These are phyloP conservation scores for Acrocephalus kingi DNA, from an alignment of 2,113 vertebrate species.

Conservation along the genomic window DNA sequence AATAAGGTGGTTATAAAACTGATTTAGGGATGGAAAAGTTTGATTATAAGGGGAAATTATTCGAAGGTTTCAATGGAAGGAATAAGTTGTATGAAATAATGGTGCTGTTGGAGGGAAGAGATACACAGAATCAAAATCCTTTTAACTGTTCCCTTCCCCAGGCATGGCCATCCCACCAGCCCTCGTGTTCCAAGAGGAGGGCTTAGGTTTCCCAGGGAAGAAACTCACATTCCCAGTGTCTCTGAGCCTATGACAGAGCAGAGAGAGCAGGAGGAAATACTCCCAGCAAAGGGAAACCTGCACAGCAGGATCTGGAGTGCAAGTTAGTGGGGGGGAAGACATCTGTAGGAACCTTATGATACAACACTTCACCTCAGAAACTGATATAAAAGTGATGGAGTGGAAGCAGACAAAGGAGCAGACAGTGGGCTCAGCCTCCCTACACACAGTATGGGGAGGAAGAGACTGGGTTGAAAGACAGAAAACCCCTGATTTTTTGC, in stretches of 20 bases:
- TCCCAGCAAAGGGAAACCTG: neutral
- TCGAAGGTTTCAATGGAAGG: neutral
- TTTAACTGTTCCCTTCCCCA: neutral
- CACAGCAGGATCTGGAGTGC: accelerated
- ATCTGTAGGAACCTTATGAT: neutral
- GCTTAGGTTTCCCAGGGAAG: neutral
- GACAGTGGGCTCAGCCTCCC: neutral
- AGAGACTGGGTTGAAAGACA: neutral
- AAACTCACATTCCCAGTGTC: neutral
- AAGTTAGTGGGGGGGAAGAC: neutral
- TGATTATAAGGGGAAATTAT: conserved; percentile 64
- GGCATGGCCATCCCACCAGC: neutral
- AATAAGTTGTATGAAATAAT: conserved; percentile 37
- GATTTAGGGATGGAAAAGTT: conserved; percentile 64
- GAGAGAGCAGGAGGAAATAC: neutral
- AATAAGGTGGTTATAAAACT: conserved; percentile 63
- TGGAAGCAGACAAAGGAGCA: neutral
- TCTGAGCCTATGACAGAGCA: neutral
- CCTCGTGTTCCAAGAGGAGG: accelerated
- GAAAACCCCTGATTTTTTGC: neutral
- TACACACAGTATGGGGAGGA: neutral
- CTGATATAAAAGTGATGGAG: neutral
- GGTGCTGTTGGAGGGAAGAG: neutral
- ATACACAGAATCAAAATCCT: neutral
- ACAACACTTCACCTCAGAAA: neutral